These are phyloP conservation scores for Caenorhabditis becei DNA, from an alignment of 2,888 invertebrate species.

Conservation along the genomic window DNA sequence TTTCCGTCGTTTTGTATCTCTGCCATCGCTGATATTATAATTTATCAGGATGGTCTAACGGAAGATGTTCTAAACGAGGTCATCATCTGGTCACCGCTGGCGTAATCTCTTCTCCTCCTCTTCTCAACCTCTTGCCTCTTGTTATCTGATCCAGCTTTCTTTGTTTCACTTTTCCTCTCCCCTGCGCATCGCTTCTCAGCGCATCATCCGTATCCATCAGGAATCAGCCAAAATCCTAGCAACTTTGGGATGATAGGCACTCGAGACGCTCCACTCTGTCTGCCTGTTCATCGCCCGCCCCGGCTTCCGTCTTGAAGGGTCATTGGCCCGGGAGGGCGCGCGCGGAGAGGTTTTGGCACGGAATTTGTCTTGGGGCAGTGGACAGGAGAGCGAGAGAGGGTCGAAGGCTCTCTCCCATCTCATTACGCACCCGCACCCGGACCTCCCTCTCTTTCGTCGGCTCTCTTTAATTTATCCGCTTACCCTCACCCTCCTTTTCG, in stretches of 20 bases:
- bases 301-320: conserved; percentile 21
- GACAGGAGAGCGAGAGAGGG: conserved; percentile 5
- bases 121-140: conserved; percentile 8
- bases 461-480: conserved; percentile 59
- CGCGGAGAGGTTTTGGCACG: conserved; percentile 37
- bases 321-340: conserved; percentile 15
- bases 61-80: conserved; percentile 55
- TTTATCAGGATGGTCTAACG: conserved; percentile 29
- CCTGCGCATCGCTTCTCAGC: no score
- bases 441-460: conserved; percentile 27
- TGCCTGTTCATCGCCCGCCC: conserved; percentile 7
- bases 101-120: conserved; percentile 35
- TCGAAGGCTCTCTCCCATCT: conserved; percentile 29
- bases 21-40: conserved; percentile 27
- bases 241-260: conserved; percentile 10
- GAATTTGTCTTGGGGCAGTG: conserved; percentile 30
- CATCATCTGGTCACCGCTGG: conserved; percentile 49
- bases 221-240: conserved; percentile 7
- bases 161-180: conserved; percentile 53
- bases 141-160: conserved; percentile 59
- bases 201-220: not conserved
- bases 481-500: conserved; percentile 42
- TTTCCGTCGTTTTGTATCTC: not conserved
- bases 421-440: conserved; percentile 37
- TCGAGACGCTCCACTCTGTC: conserved; percentile 29